Percentiles rank a stretch among this genome's conserved stretches.
Evolutionary conservation across 2,888 invertebrate species (phyloP).

Genomic region (Boloria euphrosyne): DNA sequence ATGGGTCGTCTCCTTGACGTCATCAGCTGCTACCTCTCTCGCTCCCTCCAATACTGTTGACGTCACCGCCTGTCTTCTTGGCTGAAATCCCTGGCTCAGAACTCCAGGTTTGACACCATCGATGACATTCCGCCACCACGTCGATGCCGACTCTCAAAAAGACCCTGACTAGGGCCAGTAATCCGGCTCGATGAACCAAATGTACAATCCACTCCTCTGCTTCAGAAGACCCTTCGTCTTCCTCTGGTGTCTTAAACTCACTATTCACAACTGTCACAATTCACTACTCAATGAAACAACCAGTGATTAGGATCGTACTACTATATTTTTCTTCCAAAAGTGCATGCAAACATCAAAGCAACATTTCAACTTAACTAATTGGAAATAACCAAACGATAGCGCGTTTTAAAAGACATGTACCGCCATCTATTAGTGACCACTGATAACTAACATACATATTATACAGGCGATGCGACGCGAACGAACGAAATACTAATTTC

Average conservation of each 20-base stretch:
- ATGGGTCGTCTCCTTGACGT: constrained; percentile 23
- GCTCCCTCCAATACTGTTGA: constrained; percentile 15
- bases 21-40: constrained; percentile 10
- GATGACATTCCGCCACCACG: constrained; percentile 16
- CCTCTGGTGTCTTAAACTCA: constrained; percentile 7
- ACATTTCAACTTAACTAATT: too few relatives aligned
- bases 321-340: too few relatives aligned
- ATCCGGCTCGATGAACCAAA: constrained; percentile 20
- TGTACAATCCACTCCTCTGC: background rate
- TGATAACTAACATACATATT: too few relatives aligned
- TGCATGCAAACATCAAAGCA: too few relatives aligned
- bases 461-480: too few relatives aligned
- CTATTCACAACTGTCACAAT: too few relatives aligned
- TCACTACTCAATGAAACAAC: background rate
- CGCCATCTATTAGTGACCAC: too few relatives aligned
- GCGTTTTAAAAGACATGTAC: too few relatives aligned
- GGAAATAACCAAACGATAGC: too few relatives aligned
- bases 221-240: too few relatives aligned
- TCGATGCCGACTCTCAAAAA: constrained; percentile 11
- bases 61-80: constrained; percentile 13
- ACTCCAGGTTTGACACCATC: constrained; percentile 17
- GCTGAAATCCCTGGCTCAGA: constrained; percentile 17
- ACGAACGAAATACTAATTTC: too few relatives aligned
- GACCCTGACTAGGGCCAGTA: constrained; percentile 4
- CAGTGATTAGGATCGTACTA: background rate